These are phyloP conservation scores for Nylanderia fulva DNA, from an alignment of 1,140 invertebrate genomes.

Conservation along the genomic window DNA sequence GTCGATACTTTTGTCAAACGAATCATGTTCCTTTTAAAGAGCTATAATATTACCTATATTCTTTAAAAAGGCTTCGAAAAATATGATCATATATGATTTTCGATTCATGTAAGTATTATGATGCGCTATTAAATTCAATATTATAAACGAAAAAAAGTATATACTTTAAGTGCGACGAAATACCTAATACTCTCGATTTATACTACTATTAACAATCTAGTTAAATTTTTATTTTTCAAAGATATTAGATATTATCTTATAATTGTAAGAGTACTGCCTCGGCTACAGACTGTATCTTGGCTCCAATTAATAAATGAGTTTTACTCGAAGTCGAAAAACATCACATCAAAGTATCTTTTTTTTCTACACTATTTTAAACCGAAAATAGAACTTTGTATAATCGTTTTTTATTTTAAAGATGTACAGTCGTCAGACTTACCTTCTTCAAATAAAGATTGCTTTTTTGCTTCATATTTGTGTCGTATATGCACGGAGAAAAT, in stretches of 20 bases:
- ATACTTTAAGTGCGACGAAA: conserved; percentile 69
- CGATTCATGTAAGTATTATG: conserved; percentile 4
- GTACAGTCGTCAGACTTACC: not conserved
- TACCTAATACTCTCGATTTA: conserved; percentile 79
- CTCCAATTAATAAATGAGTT: conserved; percentile 83
- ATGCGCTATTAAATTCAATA: conserved; percentile 60
- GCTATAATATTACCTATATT: not conserved
- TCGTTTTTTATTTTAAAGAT: not conserved
- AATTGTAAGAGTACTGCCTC: conserved; percentile 82
- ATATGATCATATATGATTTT: conserved; percentile 29
- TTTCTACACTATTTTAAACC: not conserved
- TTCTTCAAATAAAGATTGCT: not conserved
- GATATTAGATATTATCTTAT: conserved; percentile 78
- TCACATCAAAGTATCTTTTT: not conserved
- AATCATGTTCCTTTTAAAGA: conserved; percentile 2
- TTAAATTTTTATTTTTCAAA: conserved; percentile 80
- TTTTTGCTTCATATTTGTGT: not conserved
- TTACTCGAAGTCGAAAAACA: conserved; percentile 67
- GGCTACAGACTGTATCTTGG: conserved; percentile 82
- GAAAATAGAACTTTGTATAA: not conserved
- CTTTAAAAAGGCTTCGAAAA: conserved; percentile 19
- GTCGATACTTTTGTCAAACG: not conserved
- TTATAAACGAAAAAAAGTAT: conserved; percentile 63
- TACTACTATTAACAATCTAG: conserved; percentile 75
- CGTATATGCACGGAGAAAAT: too few relatives aligned